A percentile compares a stretch with the other conserved stretches of the same genome.
Evolutionary conservation across 2,113 vertebrate species (phyloP).

Genomic region (Aegypius monachus): DNA sequence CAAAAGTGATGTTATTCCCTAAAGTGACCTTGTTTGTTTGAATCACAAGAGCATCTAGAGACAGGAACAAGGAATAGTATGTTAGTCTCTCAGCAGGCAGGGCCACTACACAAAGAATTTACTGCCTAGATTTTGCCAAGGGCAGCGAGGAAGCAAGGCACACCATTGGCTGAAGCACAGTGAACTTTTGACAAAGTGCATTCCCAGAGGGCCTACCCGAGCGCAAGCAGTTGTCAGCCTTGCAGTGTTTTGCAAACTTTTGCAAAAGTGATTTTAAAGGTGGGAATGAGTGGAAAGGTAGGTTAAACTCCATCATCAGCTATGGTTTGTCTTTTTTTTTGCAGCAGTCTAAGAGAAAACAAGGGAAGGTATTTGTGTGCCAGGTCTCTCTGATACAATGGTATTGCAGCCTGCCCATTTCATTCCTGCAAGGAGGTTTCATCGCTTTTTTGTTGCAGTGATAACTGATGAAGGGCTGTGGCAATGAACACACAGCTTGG

Average conservation of each 20-base stretch:
- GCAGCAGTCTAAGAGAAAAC: neutral
- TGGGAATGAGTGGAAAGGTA: neutral
- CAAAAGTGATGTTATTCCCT: neutral
- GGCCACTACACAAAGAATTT: neutral
- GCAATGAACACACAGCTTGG: neutral
- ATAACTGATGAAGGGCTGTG: neutral
- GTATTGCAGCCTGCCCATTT: neutral
- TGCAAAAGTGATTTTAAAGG: neutral
- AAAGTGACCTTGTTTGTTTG: neutral
- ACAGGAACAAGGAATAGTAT: neutral
- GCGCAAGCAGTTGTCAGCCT: neutral
- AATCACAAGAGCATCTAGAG: neutral
- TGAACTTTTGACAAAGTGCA: neutral
- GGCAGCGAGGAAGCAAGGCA: neutral
- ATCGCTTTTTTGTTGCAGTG: neutral
- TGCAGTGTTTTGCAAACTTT: neutral
- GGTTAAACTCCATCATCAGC: neutral
- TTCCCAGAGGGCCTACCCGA: neutral
- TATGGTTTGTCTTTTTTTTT: neutral
- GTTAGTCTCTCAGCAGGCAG: neutral
- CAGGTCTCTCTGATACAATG: rapidly evolving
- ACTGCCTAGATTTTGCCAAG: neutral
- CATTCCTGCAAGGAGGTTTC: neutral
- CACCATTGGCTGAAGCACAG: neutral
- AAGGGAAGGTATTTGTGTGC: neutral